These are phyloP conservation scores for Trachelus troglodyta DNA, from an alignment of 2,888 invertebrate species.

Conservation along the genomic window DNA sequence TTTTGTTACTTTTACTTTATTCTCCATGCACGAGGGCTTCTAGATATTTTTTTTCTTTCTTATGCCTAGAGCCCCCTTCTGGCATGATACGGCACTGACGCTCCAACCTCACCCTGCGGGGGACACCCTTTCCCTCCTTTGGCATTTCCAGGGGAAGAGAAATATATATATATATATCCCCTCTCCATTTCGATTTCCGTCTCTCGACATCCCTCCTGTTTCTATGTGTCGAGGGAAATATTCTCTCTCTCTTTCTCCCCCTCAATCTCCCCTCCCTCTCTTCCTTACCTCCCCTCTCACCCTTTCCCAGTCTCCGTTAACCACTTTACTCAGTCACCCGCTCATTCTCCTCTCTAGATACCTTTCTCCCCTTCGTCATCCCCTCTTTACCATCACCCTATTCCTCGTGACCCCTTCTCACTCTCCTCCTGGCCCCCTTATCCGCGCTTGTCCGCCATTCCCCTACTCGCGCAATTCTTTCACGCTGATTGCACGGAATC, in stretches of 20 bases:
- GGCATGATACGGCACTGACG: not conserved
- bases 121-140: not conserved
- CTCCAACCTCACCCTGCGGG: not conserved
- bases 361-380: conserved; percentile 17
- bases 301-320: not conserved
- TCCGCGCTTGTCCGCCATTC: not conserved
- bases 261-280: not conserved
- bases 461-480: conserved; percentile 23
- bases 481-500: conserved; percentile 38
- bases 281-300: not conserved
- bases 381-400: conserved; percentile 4
- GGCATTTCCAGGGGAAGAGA: not conserved
- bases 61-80: not conserved
- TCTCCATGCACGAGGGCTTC: not conserved
- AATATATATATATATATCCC: not conserved
- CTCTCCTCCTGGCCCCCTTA: conserved; percentile 5
- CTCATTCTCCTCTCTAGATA: not conserved
- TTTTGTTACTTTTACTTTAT: not conserved
- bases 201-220: not conserved
- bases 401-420: conserved; percentile 17
- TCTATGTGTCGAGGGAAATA: conserved; percentile 10
- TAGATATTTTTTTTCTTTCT: not conserved
- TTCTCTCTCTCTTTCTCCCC: conserved; percentile 10
- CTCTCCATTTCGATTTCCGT: not conserved
- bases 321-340: not conserved